Evolutionary conservation across 2,888 invertebrate species (phyloP).

Genomic region (Acrobasis suavella): DNA sequence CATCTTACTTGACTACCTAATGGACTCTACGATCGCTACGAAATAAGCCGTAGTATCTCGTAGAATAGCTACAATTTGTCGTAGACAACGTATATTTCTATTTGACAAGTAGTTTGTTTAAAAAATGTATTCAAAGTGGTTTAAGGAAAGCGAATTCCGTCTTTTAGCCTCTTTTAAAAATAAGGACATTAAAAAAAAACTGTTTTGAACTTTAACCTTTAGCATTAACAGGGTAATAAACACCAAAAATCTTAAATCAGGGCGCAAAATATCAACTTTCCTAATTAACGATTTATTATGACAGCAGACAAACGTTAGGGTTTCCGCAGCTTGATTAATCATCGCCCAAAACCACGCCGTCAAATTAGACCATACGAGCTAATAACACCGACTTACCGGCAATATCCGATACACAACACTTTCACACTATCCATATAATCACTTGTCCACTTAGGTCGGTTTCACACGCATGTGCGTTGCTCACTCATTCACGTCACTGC

Average conservation of each 20-base stretch:
- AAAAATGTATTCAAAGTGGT: too few relatives aligned
- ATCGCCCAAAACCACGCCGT: slow-evolving; percentile 23
- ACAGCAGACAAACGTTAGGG: slow-evolving; percentile 29
- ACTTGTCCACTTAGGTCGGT: slow-evolving; percentile 40
- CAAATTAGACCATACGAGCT: slow-evolving; percentile 25
- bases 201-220: neutral
- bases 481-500: slow-evolving; percentile 68
- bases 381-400: slow-evolving; percentile 33
- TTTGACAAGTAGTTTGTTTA: neutral
- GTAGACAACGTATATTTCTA: neutral
- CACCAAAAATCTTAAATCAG: neutral
- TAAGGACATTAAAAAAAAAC: too few relatives aligned
- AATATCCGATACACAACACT: slow-evolving; percentile 59
- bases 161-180: too few relatives aligned
- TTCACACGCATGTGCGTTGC: slow-evolving; percentile 52
- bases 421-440: slow-evolving; percentile 54
- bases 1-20: neutral
- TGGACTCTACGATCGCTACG: neutral
- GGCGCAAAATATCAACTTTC: slow-evolving; percentile 10
- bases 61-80: neutral
- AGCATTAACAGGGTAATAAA: neutral
- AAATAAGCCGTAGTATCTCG: neutral
- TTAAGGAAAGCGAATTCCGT: too few relatives aligned
- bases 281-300: slow-evolving; percentile 31
- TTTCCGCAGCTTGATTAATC: slow-evolving; percentile 30